Evolutionary conservation across 2,797 vertebrate genomes (phyloP), one percentile per base, ranked within the genome.

Genomic region (Sebastes cheni): DNA sequence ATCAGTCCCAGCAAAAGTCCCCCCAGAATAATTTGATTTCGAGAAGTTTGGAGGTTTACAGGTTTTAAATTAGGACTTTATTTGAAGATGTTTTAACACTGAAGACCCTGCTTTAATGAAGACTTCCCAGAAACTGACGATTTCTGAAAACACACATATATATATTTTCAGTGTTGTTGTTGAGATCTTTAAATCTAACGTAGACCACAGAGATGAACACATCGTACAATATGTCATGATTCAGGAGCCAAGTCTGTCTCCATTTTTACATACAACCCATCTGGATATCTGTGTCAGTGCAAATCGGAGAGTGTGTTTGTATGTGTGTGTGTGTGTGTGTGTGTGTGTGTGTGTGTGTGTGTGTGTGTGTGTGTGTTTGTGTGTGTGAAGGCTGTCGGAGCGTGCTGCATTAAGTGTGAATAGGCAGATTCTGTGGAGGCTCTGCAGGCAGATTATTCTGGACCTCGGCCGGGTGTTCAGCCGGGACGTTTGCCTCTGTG

Each of bases 341-440:
- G 52, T 66, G 78, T 67, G 68, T 62, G 71, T 62, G 55, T 66
- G 76, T 67, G 62, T 62, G 68, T 72, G 54, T 71, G 25, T 59
- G 68, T 65, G 72, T 67, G 67, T 71, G 29, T 62, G 52, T 66
- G 78, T 67, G 68, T 62, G 71, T 72, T 27, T 72, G 29, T 59
- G 68, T 65, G 75, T 70, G 67, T 72, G 29, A 42, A 42, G 13
- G 75, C 27, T 54, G 74, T 39, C 8, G 20, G 46, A 71, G 50
- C 9, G 14, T 29, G 59, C 32, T 27, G 74, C 14, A 20, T 72
- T 88, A 94, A 39, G 87, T 93, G 89, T 96, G 93, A 30, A 76
- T 22, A 18, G 94, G 94, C 69, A 95, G 92, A 81, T 96, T 96
- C 88, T 96, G 96, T 82, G 95, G 95, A 5, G 95, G 95, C 74